Percentiles rank a stretch among this genome's conserved stretches.
phyloP scores from a whole-genome alignment of 2,888 invertebrate species.

The Gibbula magus region DNA sequence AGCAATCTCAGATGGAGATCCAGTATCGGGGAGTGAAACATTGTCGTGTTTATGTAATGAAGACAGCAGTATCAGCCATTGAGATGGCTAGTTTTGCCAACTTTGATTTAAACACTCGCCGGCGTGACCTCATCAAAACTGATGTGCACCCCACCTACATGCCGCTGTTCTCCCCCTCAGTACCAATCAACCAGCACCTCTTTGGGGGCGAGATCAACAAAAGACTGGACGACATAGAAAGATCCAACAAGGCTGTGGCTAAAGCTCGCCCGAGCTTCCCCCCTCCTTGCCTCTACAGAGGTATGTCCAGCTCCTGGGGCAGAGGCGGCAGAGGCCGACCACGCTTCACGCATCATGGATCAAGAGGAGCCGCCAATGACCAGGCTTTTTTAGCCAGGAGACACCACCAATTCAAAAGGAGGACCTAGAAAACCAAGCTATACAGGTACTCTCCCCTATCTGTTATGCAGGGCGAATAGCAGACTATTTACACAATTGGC shows the following conservation, averaged over 20 bases:
- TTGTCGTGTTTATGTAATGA: too few species aligned
- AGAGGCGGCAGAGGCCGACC: too few species aligned
- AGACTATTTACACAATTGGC: neutral
- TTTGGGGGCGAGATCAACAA: neutral
- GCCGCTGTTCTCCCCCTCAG: neutral
- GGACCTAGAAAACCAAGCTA: too few species aligned
- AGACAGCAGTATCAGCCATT: neutral
- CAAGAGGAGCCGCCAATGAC: too few species aligned
- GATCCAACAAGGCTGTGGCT: neutral
- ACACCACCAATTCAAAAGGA: too few species aligned
- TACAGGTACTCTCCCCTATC: neutral
- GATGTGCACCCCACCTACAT: neutral
- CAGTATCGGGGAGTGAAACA: too few species aligned
- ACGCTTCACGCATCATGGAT: too few species aligned
- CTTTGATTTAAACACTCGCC: slow-evolving; percentile 7
- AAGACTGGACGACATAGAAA: slow-evolving; percentile 12
- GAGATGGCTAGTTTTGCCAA: neutral
- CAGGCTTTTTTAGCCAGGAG: too few species aligned
- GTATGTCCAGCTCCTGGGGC: too few species aligned
- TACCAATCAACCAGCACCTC: neutral
- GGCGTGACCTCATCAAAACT: slow-evolving; percentile 11
- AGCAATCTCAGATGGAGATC: too few species aligned
- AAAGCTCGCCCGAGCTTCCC: too few species aligned
- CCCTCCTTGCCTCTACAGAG: too few species aligned
- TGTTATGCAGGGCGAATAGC: neutral